Percentiles rank a stretch among this genome's conserved stretches.
Evolutionary conservation across 2,797 vertebrate genomes (phyloP).

Genomic region (Coregonus ussuriensis): DNA sequence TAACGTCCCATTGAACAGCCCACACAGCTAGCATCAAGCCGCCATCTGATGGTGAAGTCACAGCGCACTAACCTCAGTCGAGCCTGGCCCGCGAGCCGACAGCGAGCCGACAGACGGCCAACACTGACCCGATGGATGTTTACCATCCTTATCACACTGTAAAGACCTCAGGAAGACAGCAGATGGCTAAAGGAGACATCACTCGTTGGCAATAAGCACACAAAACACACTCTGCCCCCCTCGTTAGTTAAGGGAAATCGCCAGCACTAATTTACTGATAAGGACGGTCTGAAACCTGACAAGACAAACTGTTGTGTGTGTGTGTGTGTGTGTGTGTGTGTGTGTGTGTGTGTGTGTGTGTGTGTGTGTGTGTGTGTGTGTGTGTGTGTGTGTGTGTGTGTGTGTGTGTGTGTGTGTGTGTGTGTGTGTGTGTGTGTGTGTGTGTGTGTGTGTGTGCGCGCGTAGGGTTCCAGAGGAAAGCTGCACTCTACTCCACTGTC

Average conservation of each 20-base stretch:
- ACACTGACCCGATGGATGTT: constrained; percentile 57
- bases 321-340: constrained; percentile 1
- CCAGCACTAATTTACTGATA: constrained; percentile 78
- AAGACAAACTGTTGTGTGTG: constrained; percentile 60
- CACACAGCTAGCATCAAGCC: neutral
- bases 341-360: constrained; percentile 15
- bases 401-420: constrained; percentile 6
- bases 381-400: neutral
- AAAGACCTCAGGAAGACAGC: constrained; percentile 75
- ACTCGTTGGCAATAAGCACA: constrained; percentile 52
- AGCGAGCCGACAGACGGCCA: no score
- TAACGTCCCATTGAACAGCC: neutral
- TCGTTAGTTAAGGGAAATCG: constrained; percentile 68
- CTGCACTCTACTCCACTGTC: neutral
- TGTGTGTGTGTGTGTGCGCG: neutral
- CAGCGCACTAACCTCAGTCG: neutral
- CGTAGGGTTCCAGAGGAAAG: neutral
- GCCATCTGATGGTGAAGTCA: constrained; percentile 7
- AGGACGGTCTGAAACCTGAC: constrained; percentile 71
- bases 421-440: constrained; percentile 12
- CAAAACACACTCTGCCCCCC: neutral
- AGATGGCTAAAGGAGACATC: constrained; percentile 82
- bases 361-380: neutral
- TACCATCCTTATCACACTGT: constrained; percentile 60
- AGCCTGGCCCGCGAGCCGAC: no score